These are phyloP conservation scores for Enteromius radiatus DNA, from an alignment of 2,797 vertebrate species.

Conservation along the genomic window DNA sequence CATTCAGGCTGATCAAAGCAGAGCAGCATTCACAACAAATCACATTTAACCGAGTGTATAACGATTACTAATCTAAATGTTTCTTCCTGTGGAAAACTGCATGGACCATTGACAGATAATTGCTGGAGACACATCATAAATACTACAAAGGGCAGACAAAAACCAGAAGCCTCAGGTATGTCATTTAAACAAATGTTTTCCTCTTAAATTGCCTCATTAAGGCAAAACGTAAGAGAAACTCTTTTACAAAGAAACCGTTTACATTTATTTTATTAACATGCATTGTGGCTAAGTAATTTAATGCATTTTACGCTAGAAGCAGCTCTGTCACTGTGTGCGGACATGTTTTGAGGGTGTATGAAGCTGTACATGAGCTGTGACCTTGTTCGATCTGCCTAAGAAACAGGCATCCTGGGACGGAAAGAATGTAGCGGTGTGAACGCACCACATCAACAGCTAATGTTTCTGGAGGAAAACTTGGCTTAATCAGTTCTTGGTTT, in stretches of 20 bases:
- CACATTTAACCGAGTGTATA: constrained; percentile 50
- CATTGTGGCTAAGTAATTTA: neutral
- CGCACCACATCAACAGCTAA: constrained; percentile 7
- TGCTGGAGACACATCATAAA: constrained; percentile 28
- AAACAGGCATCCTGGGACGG: neutral
- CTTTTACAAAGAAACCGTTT: neutral
- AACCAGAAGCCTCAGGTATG: neutral
- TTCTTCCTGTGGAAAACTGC: constrained; percentile 45
- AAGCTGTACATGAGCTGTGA: constrained; percentile 15
- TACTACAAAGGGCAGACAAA: constrained; percentile 2
- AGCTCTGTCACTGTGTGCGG: constrained; percentile 2
- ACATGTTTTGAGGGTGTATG: constrained; percentile 27
- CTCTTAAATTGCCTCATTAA: neutral
- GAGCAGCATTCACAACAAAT: constrained; percentile 48
- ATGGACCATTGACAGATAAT: constrained; percentile 28
- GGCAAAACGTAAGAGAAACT: neutral
- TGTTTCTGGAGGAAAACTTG: constrained; percentile 19
- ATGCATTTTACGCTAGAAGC: constrained; percentile 4
- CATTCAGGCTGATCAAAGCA: constrained; percentile 42
- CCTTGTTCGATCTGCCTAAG: neutral
- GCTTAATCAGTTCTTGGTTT: constrained; percentile 23
- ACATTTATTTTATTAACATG: neutral
- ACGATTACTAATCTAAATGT: constrained; percentile 41
- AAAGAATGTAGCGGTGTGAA: neutral
- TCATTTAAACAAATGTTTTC: constrained; percentile 8